phyloP scores from a whole-genome alignment of 2,113 vertebrate genomes.

The Protobothrops flavoviridis region DNA sequence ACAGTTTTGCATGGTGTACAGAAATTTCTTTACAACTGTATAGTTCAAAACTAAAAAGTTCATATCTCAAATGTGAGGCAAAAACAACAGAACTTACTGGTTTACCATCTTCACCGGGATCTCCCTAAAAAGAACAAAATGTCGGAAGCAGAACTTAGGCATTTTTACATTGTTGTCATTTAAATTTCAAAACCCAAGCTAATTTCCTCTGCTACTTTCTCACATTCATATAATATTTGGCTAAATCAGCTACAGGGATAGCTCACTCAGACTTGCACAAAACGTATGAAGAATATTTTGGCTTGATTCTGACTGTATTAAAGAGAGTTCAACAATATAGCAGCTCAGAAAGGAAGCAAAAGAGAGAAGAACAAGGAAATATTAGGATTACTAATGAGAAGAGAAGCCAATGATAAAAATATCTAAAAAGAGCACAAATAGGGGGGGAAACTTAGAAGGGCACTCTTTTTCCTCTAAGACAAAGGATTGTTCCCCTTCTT shows the following conservation, averaged over 20 bases:
- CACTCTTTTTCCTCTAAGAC: neutral
- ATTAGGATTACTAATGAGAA: neutral
- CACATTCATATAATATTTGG: neutral
- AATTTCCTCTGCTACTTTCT: neutral
- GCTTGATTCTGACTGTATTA: neutral
- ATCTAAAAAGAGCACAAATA: neutral
- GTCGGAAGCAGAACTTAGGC: neutral
- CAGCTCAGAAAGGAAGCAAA: neutral
- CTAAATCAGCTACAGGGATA: neutral
- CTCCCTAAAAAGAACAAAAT: slow-evolving; percentile 74
- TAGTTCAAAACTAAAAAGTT: neutral
- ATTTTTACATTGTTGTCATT: neutral
- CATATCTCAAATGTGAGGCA: neutral
- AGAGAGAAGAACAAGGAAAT: neutral
- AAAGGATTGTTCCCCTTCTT: neutral
- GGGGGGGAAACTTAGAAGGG: no score
- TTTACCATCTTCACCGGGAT: slow-evolving; percentile 90
- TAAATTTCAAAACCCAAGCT: neutral
- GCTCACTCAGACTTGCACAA: neutral
- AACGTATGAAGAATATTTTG: neutral
- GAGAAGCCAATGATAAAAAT: neutral
- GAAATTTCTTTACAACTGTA: neutral
- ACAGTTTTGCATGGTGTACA: neutral
- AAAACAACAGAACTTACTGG: slow-evolving; percentile 73
- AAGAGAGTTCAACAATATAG: neutral